Percentiles rank a stretch among this genome's conserved stretches.
Conservation (phyloP, 2,113 vertebrate species). For the Barbus barbus region DNA sequence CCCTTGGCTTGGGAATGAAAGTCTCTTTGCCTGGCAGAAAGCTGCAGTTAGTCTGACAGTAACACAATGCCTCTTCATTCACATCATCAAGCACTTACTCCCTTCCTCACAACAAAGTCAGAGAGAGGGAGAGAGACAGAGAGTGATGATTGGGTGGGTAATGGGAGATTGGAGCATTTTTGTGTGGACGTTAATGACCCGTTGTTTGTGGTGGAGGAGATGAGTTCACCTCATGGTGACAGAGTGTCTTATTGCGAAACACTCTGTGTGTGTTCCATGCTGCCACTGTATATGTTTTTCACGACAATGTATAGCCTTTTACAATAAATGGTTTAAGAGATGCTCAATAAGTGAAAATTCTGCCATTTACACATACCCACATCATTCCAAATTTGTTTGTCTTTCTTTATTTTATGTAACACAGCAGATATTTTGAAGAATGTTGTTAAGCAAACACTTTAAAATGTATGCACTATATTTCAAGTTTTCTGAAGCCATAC, state of each 20-base stretch:
- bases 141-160: slow-evolving; percentile 47
- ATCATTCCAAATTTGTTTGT: background rate
- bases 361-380: background rate
- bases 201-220: slow-evolving; percentile 35
- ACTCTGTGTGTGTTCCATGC: slow-evolving; percentile 5
- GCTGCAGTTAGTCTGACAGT: slow-evolving; percentile 45
- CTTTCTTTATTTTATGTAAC: background rate
- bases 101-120: slow-evolving; percentile 21
- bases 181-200: slow-evolving; percentile 41
- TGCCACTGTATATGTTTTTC: background rate
- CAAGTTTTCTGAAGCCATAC: no score
- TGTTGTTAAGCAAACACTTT: no score
- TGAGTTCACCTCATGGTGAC: slow-evolving; percentile 41
- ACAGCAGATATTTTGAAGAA: background rate
- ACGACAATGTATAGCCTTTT: no score
- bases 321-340: background rate
- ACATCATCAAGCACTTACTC: slow-evolving; percentile 33
- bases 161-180: slow-evolving; percentile 48
- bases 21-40: slow-evolving; percentile 39
- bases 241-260: slow-evolving; percentile 16
- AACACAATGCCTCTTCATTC: slow-evolving; percentile 53
- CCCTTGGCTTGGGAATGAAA: slow-evolving; percentile 31
- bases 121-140: slow-evolving; percentile 11
- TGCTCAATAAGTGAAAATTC: background rate
- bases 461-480: no score